Evolutionary conservation across 2,888 invertebrate genomes (phyloP), one percentile per base, ranked within the genome.

Genomic region (Drosophila colorata): DNA sequence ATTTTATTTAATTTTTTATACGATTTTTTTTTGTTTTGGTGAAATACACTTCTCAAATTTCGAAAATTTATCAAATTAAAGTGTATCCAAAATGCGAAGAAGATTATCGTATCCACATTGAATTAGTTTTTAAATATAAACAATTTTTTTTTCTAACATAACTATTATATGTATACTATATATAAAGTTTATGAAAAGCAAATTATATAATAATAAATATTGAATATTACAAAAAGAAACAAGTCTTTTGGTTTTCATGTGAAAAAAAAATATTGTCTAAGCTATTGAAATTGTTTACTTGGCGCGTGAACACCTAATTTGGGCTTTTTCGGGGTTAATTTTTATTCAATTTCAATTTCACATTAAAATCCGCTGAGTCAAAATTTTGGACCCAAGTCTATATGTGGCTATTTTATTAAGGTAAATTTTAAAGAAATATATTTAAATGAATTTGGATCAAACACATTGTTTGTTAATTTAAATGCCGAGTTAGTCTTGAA

Each of bases 161-260:
- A 76, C 55, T 75, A 87, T 80, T 78, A 70, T 64, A 77, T 71
- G 66, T 77, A 72, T 77, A 82, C 88, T 77, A 85, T 43, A 78
- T 38, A 84, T 64, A 80, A 80, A 57, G 58, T 53, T 69, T 87
- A 81, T 68, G 82, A 76, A 59, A 85, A 73, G 65, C 73, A 74
- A 73, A 85, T 75, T 78, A 77, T 61, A 81, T 70, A 87, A 85
- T 87, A 87, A 87, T 87, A 87, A 87, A 82, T 59, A 87, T 84
- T 69, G 69, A 85, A 87, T 87, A 87, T 82, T 71, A 74, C 44
- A 78, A 78, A 78, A 74, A 53, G n/a, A 11, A 74, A 57, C 31
- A 16, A 13, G 4, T 11, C 7, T 47, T 58, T 38, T 25, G 9
- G 2, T 28, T 28, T 9, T 28, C 2, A 9, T 2, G 9, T 9